A percentile compares a stretch with the other conserved stretches of the same genome.
Evolutionary conservation across 2,797 vertebrate genomes (phyloP).

Genomic region (Acanthornis magna): DNA sequence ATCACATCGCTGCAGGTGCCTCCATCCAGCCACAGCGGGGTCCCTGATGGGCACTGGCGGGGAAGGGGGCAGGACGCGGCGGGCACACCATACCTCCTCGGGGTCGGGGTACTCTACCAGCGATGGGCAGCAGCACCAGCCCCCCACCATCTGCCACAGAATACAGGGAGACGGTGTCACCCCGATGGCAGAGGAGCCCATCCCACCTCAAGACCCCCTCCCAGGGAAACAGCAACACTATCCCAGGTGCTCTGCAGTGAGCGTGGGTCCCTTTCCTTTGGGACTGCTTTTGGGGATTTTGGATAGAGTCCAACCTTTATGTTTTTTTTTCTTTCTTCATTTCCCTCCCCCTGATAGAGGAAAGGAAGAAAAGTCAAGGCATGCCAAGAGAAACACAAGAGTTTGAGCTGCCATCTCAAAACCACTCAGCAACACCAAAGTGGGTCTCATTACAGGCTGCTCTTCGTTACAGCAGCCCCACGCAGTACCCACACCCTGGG

Average conservation of each 20-base stretch:
- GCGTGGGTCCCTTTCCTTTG: neutral
- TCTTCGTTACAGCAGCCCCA: neutral
- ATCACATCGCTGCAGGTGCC: neutral
- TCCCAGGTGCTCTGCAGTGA: neutral
- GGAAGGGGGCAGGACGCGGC: neutral
- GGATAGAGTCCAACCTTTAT: neutral
- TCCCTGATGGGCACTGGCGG: neutral
- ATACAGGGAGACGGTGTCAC: slow-evolving; percentile 60
- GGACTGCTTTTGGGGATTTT: neutral
- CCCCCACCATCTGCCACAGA: slow-evolving; percentile 71
- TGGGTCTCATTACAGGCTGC: neutral
- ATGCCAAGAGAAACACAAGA: slow-evolving; percentile 12
- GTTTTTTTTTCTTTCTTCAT: neutral
- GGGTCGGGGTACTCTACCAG: slow-evolving; percentile 62
- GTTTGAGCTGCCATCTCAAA: neutral
- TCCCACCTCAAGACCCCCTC: neutral
- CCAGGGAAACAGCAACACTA: neutral
- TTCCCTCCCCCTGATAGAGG: neutral
- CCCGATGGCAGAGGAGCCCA: neutral
- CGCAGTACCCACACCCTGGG: neutral
- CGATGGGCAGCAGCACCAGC: slow-evolving; percentile 72
- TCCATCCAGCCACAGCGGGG: neutral
- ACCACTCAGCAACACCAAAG: neutral
- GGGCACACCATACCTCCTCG: slow-evolving; percentile 59
- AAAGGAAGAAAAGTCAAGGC: slow-evolving; percentile 6